These are phyloP conservation scores for Natrix natrix DNA, from an alignment of 2,797 vertebrate species.

Conservation along the genomic window DNA sequence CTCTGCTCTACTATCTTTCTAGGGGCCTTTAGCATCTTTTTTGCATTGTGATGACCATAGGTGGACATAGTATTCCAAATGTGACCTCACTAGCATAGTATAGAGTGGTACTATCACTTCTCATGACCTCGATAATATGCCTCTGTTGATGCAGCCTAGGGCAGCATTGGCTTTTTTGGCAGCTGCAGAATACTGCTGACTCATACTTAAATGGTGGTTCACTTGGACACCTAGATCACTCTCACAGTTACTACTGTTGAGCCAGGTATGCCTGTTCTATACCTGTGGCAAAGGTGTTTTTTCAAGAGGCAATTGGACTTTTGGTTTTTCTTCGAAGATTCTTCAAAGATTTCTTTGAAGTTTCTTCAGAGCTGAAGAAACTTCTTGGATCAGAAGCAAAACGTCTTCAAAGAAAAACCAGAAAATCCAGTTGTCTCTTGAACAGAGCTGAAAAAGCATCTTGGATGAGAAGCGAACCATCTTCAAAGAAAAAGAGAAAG, in stretches of 20 bases:
- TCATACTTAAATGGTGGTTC: not conserved
- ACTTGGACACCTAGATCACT: not conserved
- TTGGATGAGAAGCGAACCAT: too few species aligned
- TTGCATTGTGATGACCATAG: not conserved
- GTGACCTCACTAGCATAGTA: not conserved
- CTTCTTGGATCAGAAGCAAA: too few species aligned
- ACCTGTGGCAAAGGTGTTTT: not conserved
- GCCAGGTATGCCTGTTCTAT: not conserved
- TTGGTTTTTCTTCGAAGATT: too few species aligned
- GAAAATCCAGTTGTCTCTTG: too few species aligned
- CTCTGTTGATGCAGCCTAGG: not conserved
- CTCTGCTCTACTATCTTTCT: not conserved
- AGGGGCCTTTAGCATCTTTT: not conserved
- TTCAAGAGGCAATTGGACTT: too few species aligned
- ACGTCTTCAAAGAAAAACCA: too few species aligned
- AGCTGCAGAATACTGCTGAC: not conserved
- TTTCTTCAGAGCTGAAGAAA: too few species aligned
- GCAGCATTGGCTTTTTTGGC: not conserved
- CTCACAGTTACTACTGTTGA: not conserved
- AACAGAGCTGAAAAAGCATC: too few species aligned
- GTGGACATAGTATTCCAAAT: not conserved
- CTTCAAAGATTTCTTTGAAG: too few species aligned
- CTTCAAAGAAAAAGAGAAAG: too few species aligned
- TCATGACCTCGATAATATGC: not conserved
- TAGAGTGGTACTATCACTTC: not conserved